Conservation (phyloP, 2,113 vertebrate species). For the Melierax canorus region DNA sequence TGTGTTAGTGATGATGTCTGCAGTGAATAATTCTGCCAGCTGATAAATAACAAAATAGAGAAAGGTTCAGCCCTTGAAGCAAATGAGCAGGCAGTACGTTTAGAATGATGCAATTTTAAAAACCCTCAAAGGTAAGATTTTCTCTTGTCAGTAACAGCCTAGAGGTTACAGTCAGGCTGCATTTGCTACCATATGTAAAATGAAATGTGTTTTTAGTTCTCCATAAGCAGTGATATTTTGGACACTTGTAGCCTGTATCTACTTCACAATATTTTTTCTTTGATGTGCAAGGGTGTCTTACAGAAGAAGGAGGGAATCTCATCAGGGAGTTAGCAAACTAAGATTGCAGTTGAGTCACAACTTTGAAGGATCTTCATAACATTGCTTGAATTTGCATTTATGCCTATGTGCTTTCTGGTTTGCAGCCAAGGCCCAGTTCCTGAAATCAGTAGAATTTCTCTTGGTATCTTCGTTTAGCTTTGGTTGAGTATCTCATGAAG, state of each 20-base stretch:
- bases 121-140: neutral
- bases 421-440: neutral
- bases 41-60: neutral
- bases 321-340: neutral
- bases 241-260: neutral
- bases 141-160: neutral
- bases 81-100: neutral
- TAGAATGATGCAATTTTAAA: neutral
- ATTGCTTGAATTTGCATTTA: neutral
- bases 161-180: neutral
- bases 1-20: neutral
- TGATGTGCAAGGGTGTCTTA: neutral
- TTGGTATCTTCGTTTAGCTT: neutral
- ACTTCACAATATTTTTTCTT: neutral
- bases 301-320: neutral
- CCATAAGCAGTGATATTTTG: neutral
- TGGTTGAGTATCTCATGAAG: neutral
- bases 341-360: neutral
- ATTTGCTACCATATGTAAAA: neutral
- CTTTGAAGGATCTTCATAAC: neutral
- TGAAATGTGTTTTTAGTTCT: neutral
- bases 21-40: neutral
- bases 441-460: neutral
- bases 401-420: neutral
- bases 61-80: neutral